Percentiles rank a stretch among this genome's conserved stretches.
Evolutionary conservation across 35 echinoderm and acorn worm species (phyloP).

Genomic region (Ophiothrix spiculata): DNA sequence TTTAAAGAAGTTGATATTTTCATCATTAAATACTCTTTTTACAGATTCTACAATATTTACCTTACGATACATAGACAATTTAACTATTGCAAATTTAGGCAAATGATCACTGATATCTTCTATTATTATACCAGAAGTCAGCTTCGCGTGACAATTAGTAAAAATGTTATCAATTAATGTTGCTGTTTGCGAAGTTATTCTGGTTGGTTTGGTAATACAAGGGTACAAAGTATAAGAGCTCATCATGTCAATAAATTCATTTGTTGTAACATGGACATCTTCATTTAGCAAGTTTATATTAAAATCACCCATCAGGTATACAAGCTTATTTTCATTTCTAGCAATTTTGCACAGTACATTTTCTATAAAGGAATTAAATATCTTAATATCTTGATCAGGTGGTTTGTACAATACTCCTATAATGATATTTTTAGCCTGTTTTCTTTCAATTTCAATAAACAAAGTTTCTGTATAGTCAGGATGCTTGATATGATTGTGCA

Average conservation of each 20-base stretch:
- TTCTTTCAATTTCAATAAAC: slow-evolving; percentile 25
- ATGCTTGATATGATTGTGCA: no score
- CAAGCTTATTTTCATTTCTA: slow-evolving; percentile 12
- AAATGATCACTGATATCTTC: no score
- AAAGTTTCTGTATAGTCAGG: slow-evolving; percentile 27
- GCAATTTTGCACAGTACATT: slow-evolving; percentile 2
- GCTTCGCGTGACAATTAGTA: neutral
- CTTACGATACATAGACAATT: no score
- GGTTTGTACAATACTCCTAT: neutral
- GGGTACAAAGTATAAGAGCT: no score
- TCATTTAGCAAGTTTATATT: slow-evolving; percentile 17
- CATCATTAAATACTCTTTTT: neutral
- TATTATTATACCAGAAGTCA: neutral
- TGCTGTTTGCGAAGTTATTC: no score
- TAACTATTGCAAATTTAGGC: no score
- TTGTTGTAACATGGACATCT: slow-evolving; percentile 15
- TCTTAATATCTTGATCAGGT: slow-evolving; percentile 1
- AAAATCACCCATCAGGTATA: no score
- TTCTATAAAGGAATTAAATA: neutral
- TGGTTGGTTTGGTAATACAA: no score
- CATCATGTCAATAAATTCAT: slow-evolving; percentile 7
- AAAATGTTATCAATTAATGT: slow-evolving; percentile 20
- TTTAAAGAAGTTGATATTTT: neutral
- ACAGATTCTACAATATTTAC: no score
- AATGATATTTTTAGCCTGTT: neutral